Base-by-base conservation (phyloP, 2,888 invertebrate genomes). In the Orthosia gothica region DNA sequence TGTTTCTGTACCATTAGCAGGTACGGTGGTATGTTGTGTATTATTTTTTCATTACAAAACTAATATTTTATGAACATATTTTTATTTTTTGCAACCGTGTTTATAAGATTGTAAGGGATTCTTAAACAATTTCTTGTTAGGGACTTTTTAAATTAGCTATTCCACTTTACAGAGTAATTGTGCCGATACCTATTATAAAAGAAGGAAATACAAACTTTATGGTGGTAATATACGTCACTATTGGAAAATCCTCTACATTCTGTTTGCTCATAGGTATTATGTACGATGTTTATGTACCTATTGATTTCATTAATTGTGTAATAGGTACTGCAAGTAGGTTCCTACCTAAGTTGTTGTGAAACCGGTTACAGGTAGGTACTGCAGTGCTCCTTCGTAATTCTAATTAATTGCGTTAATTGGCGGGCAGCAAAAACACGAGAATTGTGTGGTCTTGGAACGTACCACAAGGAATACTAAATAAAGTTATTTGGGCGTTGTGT, bases 331-430 rank as follows among this genome's bases (percentile, higher is more conserved):
- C n/a, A 75, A 1, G 5, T 49, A 61, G 40, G 40, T 7, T 40
- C 3, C 3, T 62, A 23, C 16, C 3, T 20, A 74, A 23, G 20
- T 23, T 80, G 18, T 63, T 64, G 12, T 20, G 45, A 26, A 74
- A 81, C 63, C 58, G 58, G 76, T 74, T 63, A 47, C 5, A 59
- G 40, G 59, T 40, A 59, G 40, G n/a, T 13, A 45, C 54, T 50
- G 23, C 58, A 74, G 52, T 73, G n/a, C 13, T 74, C 20, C 45
- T 26, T 26, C 49, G 57, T 67, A 66, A 57, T 66, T 57, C 57
- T 61, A 62, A 76, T 64, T 55, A 78, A 79, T 82, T 77, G 63
- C 59, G 63, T 64, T 79, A 82, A 78, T 79, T 83, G 52, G 40
- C 23, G 18, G 9, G 26, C 65, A 58, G 65, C 23, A 58, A 62